Evolutionary conservation across 2,797 vertebrate genomes (phyloP).

Genomic region (Rhynchonycteris naso): DNA sequence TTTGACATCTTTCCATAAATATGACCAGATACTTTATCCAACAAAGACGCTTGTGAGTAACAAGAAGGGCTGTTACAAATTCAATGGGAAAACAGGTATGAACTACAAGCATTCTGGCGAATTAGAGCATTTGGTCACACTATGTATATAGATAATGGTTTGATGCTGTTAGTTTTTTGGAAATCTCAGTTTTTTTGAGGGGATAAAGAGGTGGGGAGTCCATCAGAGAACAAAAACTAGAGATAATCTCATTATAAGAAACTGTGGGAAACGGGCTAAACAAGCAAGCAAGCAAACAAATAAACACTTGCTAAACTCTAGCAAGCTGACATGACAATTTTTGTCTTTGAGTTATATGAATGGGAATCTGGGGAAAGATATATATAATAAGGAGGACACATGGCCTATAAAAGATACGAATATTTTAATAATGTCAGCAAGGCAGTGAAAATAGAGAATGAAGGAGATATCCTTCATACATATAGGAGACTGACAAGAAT

Average conservation of each 20-base stretch:
- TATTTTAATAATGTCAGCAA: not conserved
- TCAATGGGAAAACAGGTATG: not conserved
- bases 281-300: not conserved
- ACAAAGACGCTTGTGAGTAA: not conserved
- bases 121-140: constrained; percentile 1
- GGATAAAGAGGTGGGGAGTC: not conserved
- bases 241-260: not conserved
- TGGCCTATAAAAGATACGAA: not conserved
- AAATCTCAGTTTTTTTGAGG: not conserved
- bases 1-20: not conserved
- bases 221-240: not conserved
- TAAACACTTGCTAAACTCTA: not conserved
- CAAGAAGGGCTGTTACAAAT: not conserved
- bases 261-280: not conserved
- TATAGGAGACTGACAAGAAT: not conserved
- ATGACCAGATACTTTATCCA: not conserved
- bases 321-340: not conserved
- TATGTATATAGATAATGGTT: not conserved
- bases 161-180: not conserved
- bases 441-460: not conserved
- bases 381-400: not conserved
- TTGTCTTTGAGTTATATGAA: not conserved
- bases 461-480: not conserved
- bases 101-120: not conserved
- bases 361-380: not conserved